These are phyloP conservation scores for Gymnopithys bicolor DNA, from an alignment of 2,797 vertebrate genomes.

Conservation along the genomic window DNA sequence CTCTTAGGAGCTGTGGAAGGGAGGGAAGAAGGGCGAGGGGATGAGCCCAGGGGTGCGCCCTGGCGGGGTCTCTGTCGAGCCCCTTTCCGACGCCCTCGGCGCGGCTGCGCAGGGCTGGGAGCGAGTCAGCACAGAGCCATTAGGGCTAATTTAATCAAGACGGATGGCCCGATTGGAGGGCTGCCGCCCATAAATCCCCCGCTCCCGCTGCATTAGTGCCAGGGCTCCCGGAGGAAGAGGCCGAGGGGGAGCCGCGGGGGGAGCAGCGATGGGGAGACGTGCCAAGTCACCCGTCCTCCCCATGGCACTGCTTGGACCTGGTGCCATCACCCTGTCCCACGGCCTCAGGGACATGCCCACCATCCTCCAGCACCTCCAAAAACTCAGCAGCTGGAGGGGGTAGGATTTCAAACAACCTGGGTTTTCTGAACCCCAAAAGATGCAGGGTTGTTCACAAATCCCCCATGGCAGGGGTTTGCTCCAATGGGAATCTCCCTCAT, in stretches of 20 bases:
- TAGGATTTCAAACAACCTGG: neutral
- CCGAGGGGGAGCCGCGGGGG: neutral
- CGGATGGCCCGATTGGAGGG: conserved; percentile 54
- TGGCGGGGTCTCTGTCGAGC: rapidly evolving
- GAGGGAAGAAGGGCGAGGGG: neutral
- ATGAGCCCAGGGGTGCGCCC: rapidly evolving
- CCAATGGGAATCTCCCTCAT: rapidly evolving
- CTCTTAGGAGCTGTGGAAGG: rapidly evolving
- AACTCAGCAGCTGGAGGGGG: neutral
- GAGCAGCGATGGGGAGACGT: neutral
- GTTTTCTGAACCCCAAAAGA: neutral
- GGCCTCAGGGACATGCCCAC: rapidly evolving
- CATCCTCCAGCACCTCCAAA: neutral
- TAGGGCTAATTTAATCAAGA: conserved; percentile 68
- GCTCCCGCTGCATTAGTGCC: conserved; percentile 25
- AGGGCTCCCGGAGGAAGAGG: conserved; percentile 15
- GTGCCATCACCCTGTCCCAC: rapidly evolving
- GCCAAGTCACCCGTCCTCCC: neutral
- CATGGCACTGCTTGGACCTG: rapidly evolving
- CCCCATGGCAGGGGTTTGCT: neutral
- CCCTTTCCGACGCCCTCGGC: neutral
- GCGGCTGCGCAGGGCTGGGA: neutral
- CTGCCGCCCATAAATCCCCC: conserved; percentile 58
- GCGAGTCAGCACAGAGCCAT: conserved; percentile 36
- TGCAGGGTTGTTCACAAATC: neutral